Base-by-base conservation (phyloP, 2,113 vertebrate genomes). In the Tachuris rubrigastra region DNA sequence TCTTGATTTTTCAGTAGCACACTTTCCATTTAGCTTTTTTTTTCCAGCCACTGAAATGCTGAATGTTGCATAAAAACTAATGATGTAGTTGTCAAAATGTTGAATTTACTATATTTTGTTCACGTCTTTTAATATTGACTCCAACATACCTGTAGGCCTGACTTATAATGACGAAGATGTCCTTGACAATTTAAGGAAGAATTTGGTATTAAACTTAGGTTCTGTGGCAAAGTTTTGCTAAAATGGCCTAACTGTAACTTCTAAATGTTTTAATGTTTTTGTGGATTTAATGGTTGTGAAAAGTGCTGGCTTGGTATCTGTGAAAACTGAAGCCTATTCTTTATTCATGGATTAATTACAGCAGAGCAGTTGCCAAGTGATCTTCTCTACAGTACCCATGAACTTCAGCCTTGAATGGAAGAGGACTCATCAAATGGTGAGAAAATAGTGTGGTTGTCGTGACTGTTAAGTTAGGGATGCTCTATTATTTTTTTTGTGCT, bases 271-370 rank as follows among this genome's bases (percentile, higher is more conserved):
- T 82, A 62, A 33, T 87, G 39, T 59, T 93, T 90, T 65, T 86
- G 28, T 90, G 65, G 37, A 85, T 95, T 89, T 94, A 66, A 42
- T 86, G 44, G 8, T 68, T 93, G 60, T 90, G 44, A 75, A 87
- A 94, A 80, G 31, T 85, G 65, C n/a, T 94, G 69, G 23, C 31
- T 95, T 90, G 52, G 6, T 90, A 31, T 75, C 56, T 85, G 35
- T 93, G 83, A 84, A 94, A 96, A 93, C 68, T 94, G 56, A 95
- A 96, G 65, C 24, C 31, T 10, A 8, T 75, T 96, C 44, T 96
- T 95, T 96, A 79, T 95, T 93, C 13, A n/a, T 85, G 80, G 52
- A 75, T 93, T 87, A 85, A 89, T 97, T 93, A 68, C 88, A 97
- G 95, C 67, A 78, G 58, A 85, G 35, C 83, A 85, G 76, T 90